These are phyloP conservation scores for Girardia tigrina DNA, from an alignment of 2,888 invertebrate species.

Conservation along the genomic window DNA sequence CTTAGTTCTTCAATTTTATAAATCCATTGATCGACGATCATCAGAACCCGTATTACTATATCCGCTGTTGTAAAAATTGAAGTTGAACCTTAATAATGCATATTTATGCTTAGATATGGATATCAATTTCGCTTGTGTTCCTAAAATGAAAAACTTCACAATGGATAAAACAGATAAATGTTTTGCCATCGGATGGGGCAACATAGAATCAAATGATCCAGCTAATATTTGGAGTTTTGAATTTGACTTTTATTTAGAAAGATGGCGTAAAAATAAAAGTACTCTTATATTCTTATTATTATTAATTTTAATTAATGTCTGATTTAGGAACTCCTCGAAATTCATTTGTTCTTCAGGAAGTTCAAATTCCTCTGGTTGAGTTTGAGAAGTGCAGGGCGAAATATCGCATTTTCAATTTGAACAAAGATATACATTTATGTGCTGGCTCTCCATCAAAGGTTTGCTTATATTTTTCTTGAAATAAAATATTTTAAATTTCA, in stretches of 20 bases:
- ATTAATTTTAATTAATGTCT: background rate
- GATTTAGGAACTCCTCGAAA: background rate
- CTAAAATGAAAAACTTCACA: background rate
- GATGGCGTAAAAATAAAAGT: background rate
- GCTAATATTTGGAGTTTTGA: background rate
- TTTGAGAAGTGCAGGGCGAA: background rate
- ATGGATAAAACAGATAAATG: background rate
- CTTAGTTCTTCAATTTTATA: too few relatives aligned
- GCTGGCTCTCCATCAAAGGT: slow-evolving; percentile 11
- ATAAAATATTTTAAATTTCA: background rate
- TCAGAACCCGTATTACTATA: too few relatives aligned
- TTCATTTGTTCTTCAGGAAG: background rate
- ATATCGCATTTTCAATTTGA: slow-evolving; percentile 6
- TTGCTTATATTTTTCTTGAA: background rate
- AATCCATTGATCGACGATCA: too few relatives aligned
- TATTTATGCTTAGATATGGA: too few relatives aligned
- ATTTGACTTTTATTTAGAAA: background rate
- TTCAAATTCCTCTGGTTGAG: slow-evolving; percentile 25
- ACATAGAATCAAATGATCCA: background rate
- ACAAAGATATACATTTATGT: slow-evolving; percentile 21
- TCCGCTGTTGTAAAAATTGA: too few relatives aligned
- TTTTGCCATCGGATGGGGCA: background rate
- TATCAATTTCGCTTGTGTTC: background rate
- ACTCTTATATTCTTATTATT: background rate
- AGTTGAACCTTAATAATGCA: too few relatives aligned